These are phyloP conservation scores for Coelopa frigida DNA, from an alignment of 1,140 invertebrate species.

Conservation along the genomic window DNA sequence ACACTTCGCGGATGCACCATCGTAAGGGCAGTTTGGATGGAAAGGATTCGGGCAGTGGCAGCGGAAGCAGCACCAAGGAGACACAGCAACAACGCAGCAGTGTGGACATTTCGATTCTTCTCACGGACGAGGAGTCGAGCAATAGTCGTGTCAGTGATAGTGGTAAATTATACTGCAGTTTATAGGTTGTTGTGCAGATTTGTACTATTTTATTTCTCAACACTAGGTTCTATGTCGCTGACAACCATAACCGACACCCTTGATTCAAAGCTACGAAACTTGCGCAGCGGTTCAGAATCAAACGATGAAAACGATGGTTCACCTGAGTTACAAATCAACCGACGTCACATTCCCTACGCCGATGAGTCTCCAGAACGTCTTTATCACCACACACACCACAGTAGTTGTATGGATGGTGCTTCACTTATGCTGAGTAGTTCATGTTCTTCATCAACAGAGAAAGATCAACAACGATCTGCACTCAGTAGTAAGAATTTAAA, in stretches of 20 bases:
- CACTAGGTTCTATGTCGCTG: conserved; percentile 47
- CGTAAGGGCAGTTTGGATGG: conserved; percentile 38
- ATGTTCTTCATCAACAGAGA: conserved; percentile 25
- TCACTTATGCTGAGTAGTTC: conserved; percentile 32
- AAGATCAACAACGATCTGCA: conserved; percentile 8
- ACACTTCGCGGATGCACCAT: conserved; percentile 16
- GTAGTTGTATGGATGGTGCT: conserved; percentile 24
- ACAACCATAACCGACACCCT: conserved; percentile 64
- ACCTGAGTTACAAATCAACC: conserved; percentile 32
- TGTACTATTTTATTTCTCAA: neutral
- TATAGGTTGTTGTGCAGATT: neutral
- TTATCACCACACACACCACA: conserved; percentile 33
- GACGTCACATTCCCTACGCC: conserved; percentile 47
- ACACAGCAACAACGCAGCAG: conserved; percentile 29
- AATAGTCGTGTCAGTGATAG: conserved; percentile 35
- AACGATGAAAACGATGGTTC: conserved; percentile 39
- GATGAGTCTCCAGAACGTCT: conserved; percentile 49
- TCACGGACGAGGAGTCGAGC: conserved; percentile 40
- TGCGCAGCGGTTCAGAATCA: conserved; percentile 47
- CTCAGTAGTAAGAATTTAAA: conserved; percentile 5
- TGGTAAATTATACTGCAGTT: conserved; percentile 21
- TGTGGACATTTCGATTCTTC: conserved; percentile 35
- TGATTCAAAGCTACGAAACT: conserved; percentile 62
- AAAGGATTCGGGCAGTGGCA: conserved; percentile 34
- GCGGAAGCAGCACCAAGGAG: conserved; percentile 20